Conservation (phyloP, 2,888 invertebrate genomes). For the Tachina grossa region DNA sequence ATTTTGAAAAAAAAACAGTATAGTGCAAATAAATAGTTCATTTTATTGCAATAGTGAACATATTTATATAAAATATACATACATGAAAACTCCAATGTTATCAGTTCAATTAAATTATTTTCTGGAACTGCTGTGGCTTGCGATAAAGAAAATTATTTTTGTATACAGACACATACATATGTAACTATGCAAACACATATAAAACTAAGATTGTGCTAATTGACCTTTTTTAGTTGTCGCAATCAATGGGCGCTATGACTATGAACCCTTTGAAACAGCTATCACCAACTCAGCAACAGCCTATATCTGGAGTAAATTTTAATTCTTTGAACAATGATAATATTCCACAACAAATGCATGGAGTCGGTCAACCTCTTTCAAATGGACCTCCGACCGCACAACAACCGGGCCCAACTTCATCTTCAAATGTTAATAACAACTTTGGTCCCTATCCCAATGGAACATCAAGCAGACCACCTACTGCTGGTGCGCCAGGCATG, state of each 20-base stretch:
- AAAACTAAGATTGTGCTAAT: no score
- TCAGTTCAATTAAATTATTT: background rate
- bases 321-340: slow-evolving; percentile 68
- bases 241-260: slow-evolving; percentile 79
- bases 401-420: slow-evolving; percentile 60
- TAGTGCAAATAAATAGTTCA: background rate
- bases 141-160: background rate
- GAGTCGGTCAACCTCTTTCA: slow-evolving; percentile 60
- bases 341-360: slow-evolving; percentile 60
- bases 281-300: slow-evolving; percentile 57
- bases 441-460: slow-evolving; percentile 75
- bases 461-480: slow-evolving; percentile 69
- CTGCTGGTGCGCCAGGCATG: slow-evolving; percentile 60
- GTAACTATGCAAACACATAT: background rate
- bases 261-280: slow-evolving; percentile 77
- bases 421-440: slow-evolving; percentile 70
- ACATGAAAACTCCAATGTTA: background rate
- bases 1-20: slow-evolving; percentile 2
- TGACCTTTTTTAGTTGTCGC: slow-evolving; percentile 75
- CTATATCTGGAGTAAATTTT: slow-evolving; percentile 33
- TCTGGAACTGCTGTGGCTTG: background rate
- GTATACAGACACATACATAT: background rate
- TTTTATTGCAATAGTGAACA: background rate
- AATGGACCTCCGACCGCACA: slow-evolving; percentile 69
- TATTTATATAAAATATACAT: background rate